Conservation (phyloP, 2,113 vertebrate species). For the Prionailurus viverrinus region DNA sequence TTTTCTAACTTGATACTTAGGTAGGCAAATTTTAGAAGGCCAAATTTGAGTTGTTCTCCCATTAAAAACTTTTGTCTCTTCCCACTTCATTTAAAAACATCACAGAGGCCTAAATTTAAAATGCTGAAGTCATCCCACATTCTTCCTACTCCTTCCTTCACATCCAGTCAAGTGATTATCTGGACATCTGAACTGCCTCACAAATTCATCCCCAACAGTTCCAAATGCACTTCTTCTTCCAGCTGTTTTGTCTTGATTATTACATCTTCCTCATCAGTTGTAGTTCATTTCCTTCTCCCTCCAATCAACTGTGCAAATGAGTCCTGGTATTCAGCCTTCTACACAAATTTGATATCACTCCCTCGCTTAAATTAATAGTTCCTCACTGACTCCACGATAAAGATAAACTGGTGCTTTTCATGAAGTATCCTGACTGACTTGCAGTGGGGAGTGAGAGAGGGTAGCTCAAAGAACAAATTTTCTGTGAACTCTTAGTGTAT, state of each 20-base stretch:
- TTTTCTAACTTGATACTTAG: neutral
- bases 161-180: neutral
- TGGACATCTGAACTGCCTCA: neutral
- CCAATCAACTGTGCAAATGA: neutral
- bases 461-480: neutral
- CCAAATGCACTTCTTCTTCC: neutral
- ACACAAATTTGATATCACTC: neutral
- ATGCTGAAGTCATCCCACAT: neutral
- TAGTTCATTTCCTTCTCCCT: neutral
- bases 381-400: neutral
- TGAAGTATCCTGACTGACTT: neutral
- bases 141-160: neutral
- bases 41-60: neutral
- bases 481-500: neutral
- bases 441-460: neutral
- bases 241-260: neutral
- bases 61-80: neutral
- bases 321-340: neutral
- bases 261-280: neutral
- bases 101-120: neutral
- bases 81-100: conserved; percentile 3
- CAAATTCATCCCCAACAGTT: neutral
- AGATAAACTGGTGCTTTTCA: neutral
- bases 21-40: neutral
- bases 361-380: neutral